Evolutionary conservation across 2,797 vertebrate genomes (phyloP), one percentile per base, ranked within the genome.

Genomic region (Notolabrus celidotus): DNA sequence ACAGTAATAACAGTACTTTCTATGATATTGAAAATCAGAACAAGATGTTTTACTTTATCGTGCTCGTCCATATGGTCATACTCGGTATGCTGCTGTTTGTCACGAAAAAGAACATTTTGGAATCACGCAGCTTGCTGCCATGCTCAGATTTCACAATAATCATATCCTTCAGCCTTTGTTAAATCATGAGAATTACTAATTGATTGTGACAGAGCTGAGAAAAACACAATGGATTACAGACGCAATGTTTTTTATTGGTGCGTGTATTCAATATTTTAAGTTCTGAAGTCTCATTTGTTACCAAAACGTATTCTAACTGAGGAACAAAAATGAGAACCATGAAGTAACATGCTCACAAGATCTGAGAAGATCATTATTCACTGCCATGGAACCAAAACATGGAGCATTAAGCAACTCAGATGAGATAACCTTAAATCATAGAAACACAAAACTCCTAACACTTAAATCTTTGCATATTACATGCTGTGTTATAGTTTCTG

Each of bases 271-370:
- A 57, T 12, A 41, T 22, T 46, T n/a, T 15, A 58, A 57, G 34
- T 12, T 12, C 3, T 5, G 36, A 42, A 16, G 14, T 66, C 7
- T 15, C 10, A n/a, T n/a, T n/a, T n/a, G n/a, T 27, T 25, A 3
- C 5, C 4, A 31, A 31, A 31, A 27, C 25, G 5, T 27, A 3
- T 5, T 27, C 25, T 10, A 34, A 41, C 23, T 10, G 17, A 10
- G 27, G 49, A 38, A 23, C 39, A 19, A 49, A 64, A 15, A 38
- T 7, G 6, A 16, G 41, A 38, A 14, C 31, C 47, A 33, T 12
- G 31, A 7, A 31, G 20, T 55, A 33, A 29, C 9, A 70, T 66
- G 29, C 49, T 38, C 10, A 23, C 22, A 20, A 70, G 36, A 49
- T 77, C 34, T 22, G 4, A 11, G 15, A 54, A 1, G 54, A 17